Conservation (phyloP, 2,888 invertebrate genomes). For the Rutpela maculata region DNA sequence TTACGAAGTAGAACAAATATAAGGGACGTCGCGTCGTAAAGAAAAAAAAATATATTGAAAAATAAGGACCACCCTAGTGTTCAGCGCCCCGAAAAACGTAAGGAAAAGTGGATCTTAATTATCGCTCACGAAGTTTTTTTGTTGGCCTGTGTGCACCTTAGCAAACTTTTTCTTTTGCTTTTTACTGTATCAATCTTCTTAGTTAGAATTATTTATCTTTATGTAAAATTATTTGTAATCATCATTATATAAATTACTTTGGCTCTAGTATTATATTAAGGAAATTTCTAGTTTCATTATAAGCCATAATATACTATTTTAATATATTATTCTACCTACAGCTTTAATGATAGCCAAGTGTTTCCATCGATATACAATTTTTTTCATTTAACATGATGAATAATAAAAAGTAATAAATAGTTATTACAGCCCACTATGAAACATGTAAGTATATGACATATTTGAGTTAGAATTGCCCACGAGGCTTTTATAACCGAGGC, state of each 20-base stretch:
- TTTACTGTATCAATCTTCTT: no score
- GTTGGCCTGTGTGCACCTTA: no score
- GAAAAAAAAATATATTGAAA: no score
- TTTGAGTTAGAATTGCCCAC: background rate
- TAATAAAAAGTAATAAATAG: background rate
- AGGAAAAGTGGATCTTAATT: no score
- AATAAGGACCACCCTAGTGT: no score
- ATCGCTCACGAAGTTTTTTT: no score
- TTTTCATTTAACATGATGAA: background rate
- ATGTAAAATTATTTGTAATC: background rate
- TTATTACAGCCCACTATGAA: background rate
- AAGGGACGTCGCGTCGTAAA: no score
- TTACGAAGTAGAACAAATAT: no score
- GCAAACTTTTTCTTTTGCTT: no score
- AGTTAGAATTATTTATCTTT: no score
- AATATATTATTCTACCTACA: background rate
- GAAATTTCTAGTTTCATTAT: background rate
- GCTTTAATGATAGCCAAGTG: background rate
- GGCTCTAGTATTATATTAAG: background rate
- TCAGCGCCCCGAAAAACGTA: no score
- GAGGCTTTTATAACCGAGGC: background rate
- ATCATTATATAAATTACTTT: background rate
- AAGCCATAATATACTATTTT: background rate
- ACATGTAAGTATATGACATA: background rate
- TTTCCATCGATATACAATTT: background rate